These are phyloP conservation scores for Eupithecia dodoneata DNA, from an alignment of 2,888 invertebrate genomes.

Conservation along the genomic window DNA sequence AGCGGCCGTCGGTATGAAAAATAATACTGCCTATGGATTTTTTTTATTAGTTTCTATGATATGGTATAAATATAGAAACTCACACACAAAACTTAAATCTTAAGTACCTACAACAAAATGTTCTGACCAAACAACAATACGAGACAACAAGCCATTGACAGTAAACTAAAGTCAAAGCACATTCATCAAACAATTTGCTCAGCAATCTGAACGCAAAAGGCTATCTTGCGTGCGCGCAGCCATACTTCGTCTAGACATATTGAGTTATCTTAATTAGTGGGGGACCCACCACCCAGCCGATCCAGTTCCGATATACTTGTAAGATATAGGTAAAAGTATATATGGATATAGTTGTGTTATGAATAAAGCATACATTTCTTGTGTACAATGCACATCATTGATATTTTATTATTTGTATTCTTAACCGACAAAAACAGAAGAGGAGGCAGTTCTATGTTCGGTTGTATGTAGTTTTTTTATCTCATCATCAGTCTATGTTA, in stretches of 20 bases:
- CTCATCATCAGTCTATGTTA: too few relatives aligned
- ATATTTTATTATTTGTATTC: too few relatives aligned
- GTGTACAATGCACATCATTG: neutral
- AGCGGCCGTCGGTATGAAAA: too few relatives aligned
- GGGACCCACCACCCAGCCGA: conserved; percentile 58
- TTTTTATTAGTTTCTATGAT: too few relatives aligned
- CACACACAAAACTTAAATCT: too few relatives aligned
- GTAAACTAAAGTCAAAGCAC: conserved; percentile 27
- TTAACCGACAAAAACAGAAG: too few relatives aligned
- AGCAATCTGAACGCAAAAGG: conserved; percentile 48
- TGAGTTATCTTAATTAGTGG: conserved; percentile 66
- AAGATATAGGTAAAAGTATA: conserved; percentile 4
- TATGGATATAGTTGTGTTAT: neutral
- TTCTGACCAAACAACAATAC: neutral
- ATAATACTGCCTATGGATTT: too few relatives aligned
- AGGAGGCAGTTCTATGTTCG: too few relatives aligned
- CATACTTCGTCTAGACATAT: conserved; percentile 61
- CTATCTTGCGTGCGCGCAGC: conserved; percentile 61
- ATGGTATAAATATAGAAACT: too few relatives aligned
- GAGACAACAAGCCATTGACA: conserved; percentile 4
- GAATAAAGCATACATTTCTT: neutral
- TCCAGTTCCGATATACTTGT: conserved; percentile 46
- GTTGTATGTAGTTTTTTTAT: too few relatives aligned
- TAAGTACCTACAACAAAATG: neutral
- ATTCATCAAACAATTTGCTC: conserved; percentile 58